Conservation (phyloP, 2,113 vertebrate species). For the Lepisosteus osseus region DNA sequence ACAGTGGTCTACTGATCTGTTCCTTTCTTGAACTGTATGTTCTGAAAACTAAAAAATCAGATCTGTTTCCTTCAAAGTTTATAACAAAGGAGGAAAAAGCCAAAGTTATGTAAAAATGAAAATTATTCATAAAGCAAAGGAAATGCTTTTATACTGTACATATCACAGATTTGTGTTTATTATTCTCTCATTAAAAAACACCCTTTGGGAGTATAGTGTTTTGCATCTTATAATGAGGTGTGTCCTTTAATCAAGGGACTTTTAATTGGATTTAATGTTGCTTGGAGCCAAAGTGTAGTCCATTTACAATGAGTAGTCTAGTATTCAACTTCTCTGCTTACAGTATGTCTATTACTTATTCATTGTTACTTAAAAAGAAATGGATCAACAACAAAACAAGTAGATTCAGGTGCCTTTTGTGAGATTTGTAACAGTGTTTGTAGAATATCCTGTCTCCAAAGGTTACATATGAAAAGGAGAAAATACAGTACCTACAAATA, state of each 20-base stretch:
- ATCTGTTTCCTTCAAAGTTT: no score
- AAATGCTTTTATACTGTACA: neutral
- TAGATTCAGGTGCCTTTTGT: neutral
- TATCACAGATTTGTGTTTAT: neutral
- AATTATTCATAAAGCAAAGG: no score
- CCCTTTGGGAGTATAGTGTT: neutral
- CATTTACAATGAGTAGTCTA: constrained; percentile 24
- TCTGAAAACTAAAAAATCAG: no score
- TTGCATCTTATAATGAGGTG: constrained; percentile 24
- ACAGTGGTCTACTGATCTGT: no score
- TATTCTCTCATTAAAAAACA: neutral
- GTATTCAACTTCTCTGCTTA: constrained; percentile 13
- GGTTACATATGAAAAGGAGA: constrained; percentile 6
- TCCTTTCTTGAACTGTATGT: no score
- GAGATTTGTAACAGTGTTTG: neutral
- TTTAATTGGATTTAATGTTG: constrained; percentile 27
- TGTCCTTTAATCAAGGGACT: constrained; percentile 25
- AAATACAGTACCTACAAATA: constrained; percentile 11
- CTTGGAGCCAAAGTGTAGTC: constrained; percentile 29
- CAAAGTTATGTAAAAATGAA: no score
- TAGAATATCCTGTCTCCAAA: neutral
- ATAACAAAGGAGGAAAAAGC: no score
- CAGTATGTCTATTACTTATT: constrained; percentile 40
- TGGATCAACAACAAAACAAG: constrained; percentile 23
- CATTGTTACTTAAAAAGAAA: constrained; percentile 28